phyloP scores from a whole-genome alignment of 1,140 invertebrate genomes.

The Cydia fagiglandana region DNA sequence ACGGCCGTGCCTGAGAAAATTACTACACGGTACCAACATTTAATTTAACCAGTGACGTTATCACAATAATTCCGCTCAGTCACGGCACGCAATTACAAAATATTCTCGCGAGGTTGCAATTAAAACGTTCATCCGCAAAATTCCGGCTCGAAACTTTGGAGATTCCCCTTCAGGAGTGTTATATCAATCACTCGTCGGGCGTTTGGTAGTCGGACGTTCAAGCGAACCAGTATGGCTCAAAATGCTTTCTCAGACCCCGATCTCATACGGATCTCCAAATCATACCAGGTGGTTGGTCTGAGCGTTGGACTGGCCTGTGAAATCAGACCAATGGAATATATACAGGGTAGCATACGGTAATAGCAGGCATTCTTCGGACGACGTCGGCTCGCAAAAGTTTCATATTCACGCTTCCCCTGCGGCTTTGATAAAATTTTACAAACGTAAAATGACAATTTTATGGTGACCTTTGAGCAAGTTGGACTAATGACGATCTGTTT shows the following conservation, averaged over 20 bases:
- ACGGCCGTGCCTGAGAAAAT: slow-evolving; percentile 1
- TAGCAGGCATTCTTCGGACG: slow-evolving; percentile 68
- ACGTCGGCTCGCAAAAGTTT: slow-evolving; percentile 56
- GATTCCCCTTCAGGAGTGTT: slow-evolving; percentile 44
- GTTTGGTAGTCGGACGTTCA: not conserved
- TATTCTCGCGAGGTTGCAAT: slow-evolving; percentile 73
- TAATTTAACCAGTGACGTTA: slow-evolving; percentile 32
- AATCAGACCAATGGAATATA: not conserved
- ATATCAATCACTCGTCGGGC: not conserved
- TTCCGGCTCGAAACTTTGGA: slow-evolving; percentile 66
- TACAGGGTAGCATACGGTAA: slow-evolving; percentile 38
- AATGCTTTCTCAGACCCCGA: not conserved
- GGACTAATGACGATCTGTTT: not conserved
- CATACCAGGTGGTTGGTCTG: not conserved
- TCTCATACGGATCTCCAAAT: not conserved
- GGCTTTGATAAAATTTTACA: slow-evolving; percentile 18
- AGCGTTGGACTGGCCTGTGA: not conserved
- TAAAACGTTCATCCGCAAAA: slow-evolving; percentile 76
- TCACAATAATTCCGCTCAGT: slow-evolving; percentile 43
- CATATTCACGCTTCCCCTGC: slow-evolving; percentile 31
- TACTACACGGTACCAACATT: slow-evolving; percentile 23
- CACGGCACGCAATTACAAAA: slow-evolving; percentile 68
- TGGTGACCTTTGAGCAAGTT: not conserved
- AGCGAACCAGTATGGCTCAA: not conserved
- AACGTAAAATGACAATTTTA: not conserved